Percentiles rank a stretch among this genome's conserved stretches.
Conservation (phyloP, 2,113 vertebrate species). For the Oryctolagus cuniculus region DNA sequence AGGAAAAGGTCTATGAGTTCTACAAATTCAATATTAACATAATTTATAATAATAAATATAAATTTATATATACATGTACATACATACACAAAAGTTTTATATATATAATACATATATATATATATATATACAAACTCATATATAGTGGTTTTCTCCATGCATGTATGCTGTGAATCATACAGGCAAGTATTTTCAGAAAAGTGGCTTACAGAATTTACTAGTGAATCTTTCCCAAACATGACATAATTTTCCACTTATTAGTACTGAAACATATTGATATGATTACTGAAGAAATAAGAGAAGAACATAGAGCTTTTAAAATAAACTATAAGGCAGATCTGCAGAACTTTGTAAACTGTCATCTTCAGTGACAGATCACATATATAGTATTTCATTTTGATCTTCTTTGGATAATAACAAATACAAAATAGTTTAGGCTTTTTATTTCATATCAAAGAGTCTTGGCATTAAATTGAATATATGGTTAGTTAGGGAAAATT, state of each 20-base stretch:
- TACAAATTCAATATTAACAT: not conserved
- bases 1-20: not conserved
- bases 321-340: not conserved
- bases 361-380: not conserved
- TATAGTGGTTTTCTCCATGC: not conserved
- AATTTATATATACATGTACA: not conserved
- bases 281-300: not conserved
- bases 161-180: not conserved
- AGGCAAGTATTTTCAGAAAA: not conserved
- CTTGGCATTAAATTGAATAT: not conserved
- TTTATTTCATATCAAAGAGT: slow-evolving; percentile 2
- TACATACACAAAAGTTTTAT: too few species aligned
- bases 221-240: not conserved
- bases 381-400: not conserved
- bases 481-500: not conserved
- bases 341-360: not conserved
- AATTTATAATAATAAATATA: not conserved
- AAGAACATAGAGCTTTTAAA: not conserved
- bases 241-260: not conserved
- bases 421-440: not conserved
- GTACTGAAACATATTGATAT: not conserved
- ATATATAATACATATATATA: not conserved
- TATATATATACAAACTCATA: not conserved
- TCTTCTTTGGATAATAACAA: not conserved
- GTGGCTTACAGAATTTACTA: not conserved